phyloP scores from a whole-genome alignment of 2,888 invertebrate genomes.

The Andrena trimmerana region DNA sequence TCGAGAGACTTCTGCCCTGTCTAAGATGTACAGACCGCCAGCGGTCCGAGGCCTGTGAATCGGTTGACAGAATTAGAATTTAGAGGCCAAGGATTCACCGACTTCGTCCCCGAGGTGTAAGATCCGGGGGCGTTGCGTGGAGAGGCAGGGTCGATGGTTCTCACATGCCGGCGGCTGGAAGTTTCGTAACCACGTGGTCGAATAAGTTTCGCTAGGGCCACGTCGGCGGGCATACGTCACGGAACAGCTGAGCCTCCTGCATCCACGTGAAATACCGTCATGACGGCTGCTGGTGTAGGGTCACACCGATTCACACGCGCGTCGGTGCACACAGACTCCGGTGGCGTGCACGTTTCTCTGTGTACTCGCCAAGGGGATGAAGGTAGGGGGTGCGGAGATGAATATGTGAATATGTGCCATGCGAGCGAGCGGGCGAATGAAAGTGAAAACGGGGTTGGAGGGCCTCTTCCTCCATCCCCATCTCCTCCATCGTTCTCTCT shows the following conservation, averaged over 20 bases:
- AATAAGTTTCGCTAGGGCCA: conserved; percentile 71
- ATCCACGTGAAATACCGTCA: conserved; percentile 66
- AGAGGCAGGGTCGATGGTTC: background rate
- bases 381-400: conserved; percentile 68
- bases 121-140: background rate
- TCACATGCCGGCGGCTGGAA: conserved; percentile 32
- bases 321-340: background rate
- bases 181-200: conserved; percentile 67
- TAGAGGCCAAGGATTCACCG: conserved; percentile 8
- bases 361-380: conserved; percentile 62
- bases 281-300: conserved; percentile 30
- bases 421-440: conserved; percentile 77
- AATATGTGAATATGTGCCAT: conserved; percentile 82
- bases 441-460: conserved; percentile 80
- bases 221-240: conserved; percentile 68
- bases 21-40: background rate
- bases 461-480: conserved; percentile 68
- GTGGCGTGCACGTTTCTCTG: conserved; percentile 35
- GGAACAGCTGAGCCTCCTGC: conserved; percentile 76
- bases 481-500: conserved; percentile 50
- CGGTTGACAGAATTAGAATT: background rate
- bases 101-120: background rate
- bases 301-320: background rate
- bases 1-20: background rate
- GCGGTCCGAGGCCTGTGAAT: background rate